Conservation (phyloP, 2,888 invertebrate species). For the Lottia scabra region DNA sequence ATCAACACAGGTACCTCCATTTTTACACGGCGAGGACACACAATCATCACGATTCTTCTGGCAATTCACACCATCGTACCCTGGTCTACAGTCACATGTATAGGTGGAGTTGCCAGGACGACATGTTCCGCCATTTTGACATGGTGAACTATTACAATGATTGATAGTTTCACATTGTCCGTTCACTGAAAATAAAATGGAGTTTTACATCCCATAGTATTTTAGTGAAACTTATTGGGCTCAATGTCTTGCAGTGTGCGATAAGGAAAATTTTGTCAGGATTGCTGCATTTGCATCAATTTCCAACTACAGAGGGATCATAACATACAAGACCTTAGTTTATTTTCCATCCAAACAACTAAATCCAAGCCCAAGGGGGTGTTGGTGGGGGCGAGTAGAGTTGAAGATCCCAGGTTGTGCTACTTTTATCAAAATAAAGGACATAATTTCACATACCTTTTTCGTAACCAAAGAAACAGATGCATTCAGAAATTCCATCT, state of each 20-base stretch:
- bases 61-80: constrained; percentile 32
- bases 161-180: constrained; percentile 5
- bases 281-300: too few species aligned
- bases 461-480: constrained; percentile 1
- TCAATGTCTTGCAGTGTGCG: too few species aligned
- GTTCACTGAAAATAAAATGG: neutral
- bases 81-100: constrained; percentile 33
- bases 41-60: constrained; percentile 43
- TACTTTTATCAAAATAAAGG: too few species aligned
- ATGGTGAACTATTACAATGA: constrained; percentile 36
- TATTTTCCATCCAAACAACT: too few species aligned
- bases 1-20: constrained; percentile 38
- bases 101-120: constrained; percentile 22
- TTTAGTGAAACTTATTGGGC: too few species aligned
- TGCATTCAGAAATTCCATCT: neutral
- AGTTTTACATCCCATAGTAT: too few species aligned
- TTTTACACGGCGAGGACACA: constrained; percentile 38
- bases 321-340: too few species aligned
- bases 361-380: too few species aligned
- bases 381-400: too few species aligned
- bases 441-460: neutral
- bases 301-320: too few species aligned
- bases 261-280: too few species aligned
- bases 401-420: too few species aligned
- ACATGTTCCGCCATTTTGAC: constrained; percentile 45